Evolutionary conservation across 2,888 invertebrate genomes (phyloP).

Genomic region (Scotopteryx bipunctaria): DNA sequence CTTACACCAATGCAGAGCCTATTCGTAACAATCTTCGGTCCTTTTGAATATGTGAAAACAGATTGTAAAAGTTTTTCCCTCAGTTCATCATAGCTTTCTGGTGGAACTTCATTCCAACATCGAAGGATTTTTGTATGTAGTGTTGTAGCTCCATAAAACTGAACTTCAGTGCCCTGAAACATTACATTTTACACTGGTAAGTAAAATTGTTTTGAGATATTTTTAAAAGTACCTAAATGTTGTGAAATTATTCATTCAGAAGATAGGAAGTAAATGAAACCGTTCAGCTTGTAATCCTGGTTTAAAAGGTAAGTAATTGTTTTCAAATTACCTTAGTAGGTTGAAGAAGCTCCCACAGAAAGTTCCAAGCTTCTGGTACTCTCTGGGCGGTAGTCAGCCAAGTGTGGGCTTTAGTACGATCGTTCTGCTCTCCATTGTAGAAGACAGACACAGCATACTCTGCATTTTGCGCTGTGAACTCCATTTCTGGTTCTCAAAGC

Average conservation of each 20-base stretch:
- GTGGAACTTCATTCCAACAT: conserved; percentile 94
- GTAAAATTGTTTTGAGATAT: too few relatives aligned
- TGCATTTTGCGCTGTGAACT: conserved; percentile 85
- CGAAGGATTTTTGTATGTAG: conserved; percentile 94
- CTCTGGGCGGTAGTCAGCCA: conserved; percentile 94
- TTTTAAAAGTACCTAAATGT: too few relatives aligned
- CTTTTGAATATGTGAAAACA: conserved; percentile 89
- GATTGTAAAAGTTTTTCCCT: conserved; percentile 90
- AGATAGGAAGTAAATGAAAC: not conserved
- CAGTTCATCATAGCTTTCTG: conserved; percentile 89
- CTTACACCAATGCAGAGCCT: conserved; percentile 94
- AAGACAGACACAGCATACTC: conserved; percentile 88
- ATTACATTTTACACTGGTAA: too few relatives aligned
- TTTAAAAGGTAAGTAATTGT: not conserved
- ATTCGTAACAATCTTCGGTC: conserved; percentile 93
- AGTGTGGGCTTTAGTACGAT: conserved; percentile 90
- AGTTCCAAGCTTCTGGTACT: conserved; percentile 95
- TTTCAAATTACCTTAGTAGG: conserved; percentile 87
- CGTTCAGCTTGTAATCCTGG: too few relatives aligned
- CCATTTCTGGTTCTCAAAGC: conserved; percentile 66
- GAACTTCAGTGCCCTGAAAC: conserved; percentile 91
- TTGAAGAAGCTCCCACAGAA: conserved; percentile 94
- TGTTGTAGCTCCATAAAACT: conserved; percentile 96
- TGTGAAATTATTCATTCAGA: too few relatives aligned
- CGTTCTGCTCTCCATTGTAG: conserved; percentile 83